A percentile compares a stretch with the other conserved stretches of the same genome.
These are phyloP conservation scores for Sebastes itinus DNA, from an alignment of 2,797 vertebrate genomes.

Conservation along the genomic window DNA sequence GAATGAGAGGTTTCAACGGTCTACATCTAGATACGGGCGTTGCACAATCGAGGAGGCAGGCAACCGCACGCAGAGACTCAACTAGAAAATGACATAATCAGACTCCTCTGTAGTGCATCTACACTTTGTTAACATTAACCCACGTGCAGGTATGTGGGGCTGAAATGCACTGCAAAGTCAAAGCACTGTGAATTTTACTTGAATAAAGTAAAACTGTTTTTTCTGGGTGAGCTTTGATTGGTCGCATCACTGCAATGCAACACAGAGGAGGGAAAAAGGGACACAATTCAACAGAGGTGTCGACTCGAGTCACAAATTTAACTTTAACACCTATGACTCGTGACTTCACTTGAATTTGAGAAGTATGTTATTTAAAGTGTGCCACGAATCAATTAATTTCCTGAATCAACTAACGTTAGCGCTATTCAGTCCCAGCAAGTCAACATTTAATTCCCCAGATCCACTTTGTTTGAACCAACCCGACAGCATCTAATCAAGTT, in stretches of 20 bases:
- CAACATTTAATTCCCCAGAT: no score
- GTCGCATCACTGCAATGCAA: background rate
- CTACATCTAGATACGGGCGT: background rate
- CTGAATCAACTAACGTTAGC: no score
- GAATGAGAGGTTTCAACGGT: slow-evolving; percentile 23
- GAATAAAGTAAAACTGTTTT: background rate
- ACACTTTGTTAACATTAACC: slow-evolving; percentile 57
- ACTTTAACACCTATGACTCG: fast-evolving
- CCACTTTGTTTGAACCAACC: no score
- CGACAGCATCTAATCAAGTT: no score
- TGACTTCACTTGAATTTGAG: no score
- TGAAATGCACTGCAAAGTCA: slow-evolving; percentile 1
- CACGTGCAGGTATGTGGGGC: background rate
- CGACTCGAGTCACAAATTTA: fast-evolving
- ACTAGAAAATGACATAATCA: slow-evolving; percentile 41
- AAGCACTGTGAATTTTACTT: background rate
- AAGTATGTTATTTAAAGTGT: no score
- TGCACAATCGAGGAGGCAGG: slow-evolving; percentile 25
- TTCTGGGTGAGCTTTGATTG: background rate
- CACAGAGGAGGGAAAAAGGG: background rate
- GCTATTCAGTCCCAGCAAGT: no score
- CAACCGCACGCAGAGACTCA: slow-evolving; percentile 22
- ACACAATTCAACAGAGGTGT: background rate
- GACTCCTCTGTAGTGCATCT: slow-evolving; percentile 46
- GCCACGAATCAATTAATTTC: no score